Base-by-base conservation (phyloP, 2,113 vertebrate species). In the Tenebrosternarchus preto region DNA sequence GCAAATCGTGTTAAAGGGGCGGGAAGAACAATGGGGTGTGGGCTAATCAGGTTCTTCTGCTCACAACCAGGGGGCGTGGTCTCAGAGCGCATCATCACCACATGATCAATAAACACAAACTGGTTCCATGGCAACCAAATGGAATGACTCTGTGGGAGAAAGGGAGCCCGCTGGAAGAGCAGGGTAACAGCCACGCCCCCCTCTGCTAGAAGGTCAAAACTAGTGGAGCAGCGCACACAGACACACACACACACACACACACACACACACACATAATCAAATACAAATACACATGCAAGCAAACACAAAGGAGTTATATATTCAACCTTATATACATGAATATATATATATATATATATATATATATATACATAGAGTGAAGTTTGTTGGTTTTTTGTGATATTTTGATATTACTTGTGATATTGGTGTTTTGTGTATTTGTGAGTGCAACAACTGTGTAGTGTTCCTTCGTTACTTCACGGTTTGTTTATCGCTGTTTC, bases 91-190 rank as follows among this genome's bases (percentile, higher is more conserved):
- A 95, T 94, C 96, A 99, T 97, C 80, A 91, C 90, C 71, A 99
- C 96, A 89, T 96, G 96, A 84, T 96, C 97, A 85, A 98, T 87
- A 12, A 99, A 95, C 84, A 96, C 88, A 86, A 99, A 99, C 87
- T 95, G 95, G 89, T 98, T 99, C 96, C 96, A 97, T 24, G 98
- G 96, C 57, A 98, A 94, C 97, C 97, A 99, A 73, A 99, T 89
- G 0, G 96, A 96, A 81, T 94, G 95, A 82, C 94, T 96, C 89
- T 96, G 95, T 73, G 94, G 88, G 75, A 97, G 87, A 87, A 99
- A 99, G 71, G 98, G 98, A 63, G 96, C 96, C 12, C 98, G 95
- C 80, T 99, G 96, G 92, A 99, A 99, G 88, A 96, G 87, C 80
- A 99, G 91, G 67, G 95, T 93, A 75, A 98, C 92, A 5, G 97